A percentile compares a stretch with the other conserved stretches of the same genome.
phyloP scores from a whole-genome alignment of 1,140 invertebrate species.

The Leptopilina boulardi region DNA sequence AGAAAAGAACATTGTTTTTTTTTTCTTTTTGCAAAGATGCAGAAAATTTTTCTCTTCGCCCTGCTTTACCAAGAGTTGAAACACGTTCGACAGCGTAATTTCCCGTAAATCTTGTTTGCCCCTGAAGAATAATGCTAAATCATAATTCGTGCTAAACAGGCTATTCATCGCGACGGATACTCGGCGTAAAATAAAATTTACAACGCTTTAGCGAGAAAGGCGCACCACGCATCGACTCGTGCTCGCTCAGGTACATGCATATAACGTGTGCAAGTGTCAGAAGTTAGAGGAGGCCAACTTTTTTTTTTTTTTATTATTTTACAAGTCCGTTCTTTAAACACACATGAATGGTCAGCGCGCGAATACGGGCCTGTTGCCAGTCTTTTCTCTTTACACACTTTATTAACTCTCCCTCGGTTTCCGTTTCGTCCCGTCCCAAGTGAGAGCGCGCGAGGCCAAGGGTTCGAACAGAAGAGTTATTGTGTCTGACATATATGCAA shows the following conservation, averaged over 20 bases:
- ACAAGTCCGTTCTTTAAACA: constrained; percentile 49
- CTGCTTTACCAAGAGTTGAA: too few relatives aligned
- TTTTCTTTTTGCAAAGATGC: neutral
- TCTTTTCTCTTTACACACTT: constrained; percentile 65
- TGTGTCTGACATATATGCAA: constrained; percentile 42
- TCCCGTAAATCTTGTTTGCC: constrained; percentile 29
- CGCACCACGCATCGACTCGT: constrained; percentile 5
- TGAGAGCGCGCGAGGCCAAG: constrained; percentile 50
- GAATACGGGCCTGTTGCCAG: constrained; percentile 52
- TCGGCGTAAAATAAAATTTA: constrained; percentile 32
- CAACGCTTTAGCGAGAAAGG: neutral
- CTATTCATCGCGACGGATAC: constrained; percentile 33
- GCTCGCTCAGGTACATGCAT: constrained; percentile 1
- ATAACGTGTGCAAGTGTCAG: constrained; percentile 22
- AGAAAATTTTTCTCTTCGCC: too few relatives aligned
- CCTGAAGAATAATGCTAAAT: constrained; percentile 19
- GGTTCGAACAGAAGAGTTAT: constrained; percentile 61
- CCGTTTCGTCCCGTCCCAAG: neutral
- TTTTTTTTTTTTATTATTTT: constrained; percentile 7
- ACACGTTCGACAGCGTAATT: neutral
- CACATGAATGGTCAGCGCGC: constrained; percentile 62
- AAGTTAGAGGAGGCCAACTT: constrained; percentile 36
- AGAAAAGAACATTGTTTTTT: too few relatives aligned
- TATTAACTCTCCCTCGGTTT: constrained; percentile 62
- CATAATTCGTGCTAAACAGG: constrained; percentile 33